phyloP scores from a whole-genome alignment of 2,797 vertebrate species.

The Platalea minor region DNA sequence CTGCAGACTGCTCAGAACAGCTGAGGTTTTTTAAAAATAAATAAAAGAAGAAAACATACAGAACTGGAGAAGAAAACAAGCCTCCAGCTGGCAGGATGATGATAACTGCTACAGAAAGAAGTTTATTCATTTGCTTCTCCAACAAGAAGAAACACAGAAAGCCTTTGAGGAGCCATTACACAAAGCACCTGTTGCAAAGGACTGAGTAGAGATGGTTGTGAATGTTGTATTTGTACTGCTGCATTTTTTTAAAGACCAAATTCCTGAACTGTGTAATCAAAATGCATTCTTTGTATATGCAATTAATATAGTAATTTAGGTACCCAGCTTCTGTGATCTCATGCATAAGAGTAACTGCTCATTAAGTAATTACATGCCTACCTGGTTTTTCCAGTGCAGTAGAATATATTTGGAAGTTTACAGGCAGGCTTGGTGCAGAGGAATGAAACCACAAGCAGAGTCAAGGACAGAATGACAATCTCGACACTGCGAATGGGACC shows the following conservation, averaged over 20 bases:
- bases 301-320: not conserved
- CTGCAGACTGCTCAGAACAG: not conserved
- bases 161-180: not conserved
- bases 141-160: not conserved
- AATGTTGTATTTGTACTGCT: not conserved
- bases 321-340: not conserved
- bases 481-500: not conserved
- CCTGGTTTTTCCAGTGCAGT: constrained; percentile 33
- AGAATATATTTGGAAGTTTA: not conserved
- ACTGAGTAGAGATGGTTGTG: not conserved
- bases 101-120: not conserved
- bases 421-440: not conserved
- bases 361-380: constrained; percentile 9
- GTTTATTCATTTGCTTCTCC: not conserved
- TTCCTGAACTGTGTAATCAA: not conserved
- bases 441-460: constrained; percentile 1
- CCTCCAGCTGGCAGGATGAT: not conserved
- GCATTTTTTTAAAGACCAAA: not conserved
- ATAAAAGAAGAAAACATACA: not conserved
- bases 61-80: not conserved
- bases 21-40: not conserved
- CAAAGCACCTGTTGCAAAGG: not conserved
- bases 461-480: not conserved
- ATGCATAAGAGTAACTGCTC: not conserved
- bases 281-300: not conserved